Evolutionary conservation across 2,888 invertebrate genomes (phyloP), one percentile per base, ranked within the genome.

Genomic region (Panopea generosa): DNA sequence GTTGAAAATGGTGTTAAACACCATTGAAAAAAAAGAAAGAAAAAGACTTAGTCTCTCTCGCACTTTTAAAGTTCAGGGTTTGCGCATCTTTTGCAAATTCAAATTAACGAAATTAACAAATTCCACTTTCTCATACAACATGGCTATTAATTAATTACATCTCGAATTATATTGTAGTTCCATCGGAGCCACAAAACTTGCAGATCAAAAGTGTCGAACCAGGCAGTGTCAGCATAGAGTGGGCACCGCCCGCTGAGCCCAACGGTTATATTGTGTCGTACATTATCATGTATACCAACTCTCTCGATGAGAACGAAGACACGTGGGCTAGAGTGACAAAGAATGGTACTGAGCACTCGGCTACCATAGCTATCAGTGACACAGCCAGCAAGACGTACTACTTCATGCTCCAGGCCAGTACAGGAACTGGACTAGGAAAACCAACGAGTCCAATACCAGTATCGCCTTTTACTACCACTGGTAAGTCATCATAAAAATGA

Each of bases 221-320:
- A 26, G 94, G 94, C 7, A 93, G 93, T 16, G 93, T 94, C 29
- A 93, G 93, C 69, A 86, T 95, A 11, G 92, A 92, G n/a, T 95
- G 95, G 95, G 93, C 94, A 63, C 93, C 94, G 26, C 95, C 95
- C 0, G 90, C 90, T 38, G 91, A 92, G 60, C 92, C 93, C 18
- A 94, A 94, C 82, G 95, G 95, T 1, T 87, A 93, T 27, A 93
- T 95, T 72, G 92, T 92, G 62, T 93, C 93, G 71, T 95, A 95
- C 88, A 90, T 94, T 29, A 92, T 95, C 49, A 91, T 94, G 52
- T 95, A 95, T 83, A 93, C 74, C 14, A 67, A 22, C n/a, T n/a
- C 49, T 22, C 63, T 62, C 2, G 50, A 45, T 2, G 22, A 45
- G n/a, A 24, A 52, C 1, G 69, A 62, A 0, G 66, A 74, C 0